Base-by-base conservation (phyloP, 2,888 invertebrate genomes). In the Rugalucina vietnamica region DNA sequence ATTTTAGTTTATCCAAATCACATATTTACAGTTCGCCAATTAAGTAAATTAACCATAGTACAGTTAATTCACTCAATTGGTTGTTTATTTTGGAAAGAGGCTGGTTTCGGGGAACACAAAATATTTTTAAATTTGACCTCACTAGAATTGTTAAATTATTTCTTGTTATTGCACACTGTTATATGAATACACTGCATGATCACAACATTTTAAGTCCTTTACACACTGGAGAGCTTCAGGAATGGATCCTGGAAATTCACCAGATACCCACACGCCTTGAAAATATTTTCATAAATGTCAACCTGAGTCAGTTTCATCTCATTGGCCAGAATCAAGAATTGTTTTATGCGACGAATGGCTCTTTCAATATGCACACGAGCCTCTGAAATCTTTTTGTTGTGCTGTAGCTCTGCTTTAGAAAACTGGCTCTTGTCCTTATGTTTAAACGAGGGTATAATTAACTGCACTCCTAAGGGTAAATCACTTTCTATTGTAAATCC, bases 301-400 rank as follows among this genome's bases (percentile, higher is more conserved):
- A 57, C 70, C 49, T 76, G 76, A 32, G 54, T 54, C 14, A 81
- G 49, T 34, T 81, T 81, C 76, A 81, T 76, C 39, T 81, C 76
- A 24, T 27, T 57, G 0, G 24, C 18, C 27, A 81, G 69, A n/a
- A 81, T 76, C n/a, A 29, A 24, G 57, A 77, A 82, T 34, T 82
- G 76, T 72, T 81, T 81, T 3, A 81, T 81, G 29, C 81, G 34
- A 14, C 77, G 1, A n/a, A 82, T 78, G 3, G 77, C 78, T 36
- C 82, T 27, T 73, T 78, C 82, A 50, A 74, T 78, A 36, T 82
- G 78, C 1, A 78, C 78, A n/a, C 82, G 60, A 3, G 74, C 82
- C 36, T 78, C 78, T n/a, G 81, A 76, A n/a, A 76, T 81, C 29
- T 81, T 81, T n/a, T 81, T 81, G 70, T 74, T 80, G 27, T 39